Evolutionary conservation across 2,888 invertebrate genomes (phyloP).

Genomic region (Clitarchus hookeri): DNA sequence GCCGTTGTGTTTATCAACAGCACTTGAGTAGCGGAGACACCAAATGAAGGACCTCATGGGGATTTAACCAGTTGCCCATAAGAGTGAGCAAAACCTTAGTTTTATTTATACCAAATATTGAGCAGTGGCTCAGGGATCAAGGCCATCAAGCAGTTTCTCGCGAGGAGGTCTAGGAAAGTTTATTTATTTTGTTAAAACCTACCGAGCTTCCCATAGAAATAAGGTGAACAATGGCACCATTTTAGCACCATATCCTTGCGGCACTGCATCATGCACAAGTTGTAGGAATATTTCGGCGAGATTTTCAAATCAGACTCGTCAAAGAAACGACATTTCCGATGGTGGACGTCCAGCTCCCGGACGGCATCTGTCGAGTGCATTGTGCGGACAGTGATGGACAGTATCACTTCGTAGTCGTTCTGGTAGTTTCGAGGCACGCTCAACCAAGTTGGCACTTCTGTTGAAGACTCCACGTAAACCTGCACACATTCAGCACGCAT

Average conservation of each 20-base stretch:
- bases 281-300: not conserved
- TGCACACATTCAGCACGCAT: not conserved
- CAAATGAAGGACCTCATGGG: too few species aligned
- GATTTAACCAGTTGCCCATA: too few species aligned
- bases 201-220: not conserved
- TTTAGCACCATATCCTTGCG: not conserved
- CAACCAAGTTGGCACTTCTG: not conserved
- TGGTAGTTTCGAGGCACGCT: not conserved
- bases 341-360: not conserved
- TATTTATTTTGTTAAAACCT: not conserved
- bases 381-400: not conserved
- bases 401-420: not conserved
- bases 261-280: not conserved
- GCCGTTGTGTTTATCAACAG: too few species aligned
- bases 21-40: too few species aligned
- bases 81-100: too few species aligned
- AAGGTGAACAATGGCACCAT: not conserved
- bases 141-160: too few species aligned
- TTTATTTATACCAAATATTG: too few species aligned
- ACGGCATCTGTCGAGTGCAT: not conserved
- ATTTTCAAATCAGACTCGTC: not conserved
- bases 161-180: too few species aligned
- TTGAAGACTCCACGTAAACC: not conserved
- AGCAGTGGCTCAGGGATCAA: too few species aligned
- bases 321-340: not conserved